Evolutionary conservation across 2,113 vertebrate genomes (phyloP).

Genomic region (Columba janthina): DNA sequence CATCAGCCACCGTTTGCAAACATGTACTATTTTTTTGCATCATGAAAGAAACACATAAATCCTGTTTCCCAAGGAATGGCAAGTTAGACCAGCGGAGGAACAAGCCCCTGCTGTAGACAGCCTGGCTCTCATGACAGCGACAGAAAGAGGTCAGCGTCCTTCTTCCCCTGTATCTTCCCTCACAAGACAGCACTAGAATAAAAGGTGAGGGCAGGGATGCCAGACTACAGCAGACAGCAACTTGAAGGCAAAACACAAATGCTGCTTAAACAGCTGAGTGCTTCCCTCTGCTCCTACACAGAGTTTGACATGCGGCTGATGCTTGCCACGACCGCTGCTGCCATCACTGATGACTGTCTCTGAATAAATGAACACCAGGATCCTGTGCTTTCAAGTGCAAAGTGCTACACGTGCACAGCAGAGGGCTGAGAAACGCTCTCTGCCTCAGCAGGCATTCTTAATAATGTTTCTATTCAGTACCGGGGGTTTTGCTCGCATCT

Average conservation of each 20-base stretch:
- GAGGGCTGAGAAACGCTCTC: background rate
- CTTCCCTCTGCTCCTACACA: background rate
- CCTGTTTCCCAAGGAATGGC: background rate
- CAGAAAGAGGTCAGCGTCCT: background rate
- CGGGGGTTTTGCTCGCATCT: background rate
- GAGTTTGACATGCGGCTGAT: background rate
- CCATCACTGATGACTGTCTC: background rate
- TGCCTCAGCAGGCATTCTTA: background rate
- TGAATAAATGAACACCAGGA: background rate
- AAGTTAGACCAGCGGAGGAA: background rate
- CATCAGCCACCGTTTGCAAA: background rate
- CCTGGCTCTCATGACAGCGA: background rate
- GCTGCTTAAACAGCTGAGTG: background rate
- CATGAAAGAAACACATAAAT: background rate
- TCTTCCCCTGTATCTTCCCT: background rate
- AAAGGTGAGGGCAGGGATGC: background rate
- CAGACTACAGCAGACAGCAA: background rate
- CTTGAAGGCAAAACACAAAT: background rate
- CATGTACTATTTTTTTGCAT: background rate
- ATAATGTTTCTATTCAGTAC: background rate
- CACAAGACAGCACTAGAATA: background rate
- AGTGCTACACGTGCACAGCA: background rate
- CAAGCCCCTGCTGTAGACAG: rapidly evolving
- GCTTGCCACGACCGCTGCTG: background rate
- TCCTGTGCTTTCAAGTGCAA: background rate